Percentiles rank a stretch among this genome's conserved stretches.
phyloP scores from a whole-genome alignment of 2,113 vertebrate genomes.

The Dicrurus megarhynchus region DNA sequence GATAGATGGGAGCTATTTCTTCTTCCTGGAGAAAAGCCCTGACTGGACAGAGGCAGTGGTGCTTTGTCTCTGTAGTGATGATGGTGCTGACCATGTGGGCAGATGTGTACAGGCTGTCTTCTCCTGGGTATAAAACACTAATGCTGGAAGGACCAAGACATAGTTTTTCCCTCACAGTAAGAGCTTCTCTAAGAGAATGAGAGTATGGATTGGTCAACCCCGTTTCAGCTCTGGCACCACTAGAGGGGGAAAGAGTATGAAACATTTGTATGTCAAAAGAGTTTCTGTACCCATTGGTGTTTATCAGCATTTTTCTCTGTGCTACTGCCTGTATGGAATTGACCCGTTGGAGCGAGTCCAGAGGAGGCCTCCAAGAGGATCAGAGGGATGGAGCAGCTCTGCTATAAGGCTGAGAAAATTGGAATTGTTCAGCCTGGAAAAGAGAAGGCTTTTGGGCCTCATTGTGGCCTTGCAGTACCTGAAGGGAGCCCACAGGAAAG shows the following conservation, averaged over 20 bases:
- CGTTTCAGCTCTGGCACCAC: not conserved
- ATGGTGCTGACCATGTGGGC: not conserved
- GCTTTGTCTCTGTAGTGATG: not conserved
- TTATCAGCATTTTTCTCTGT: not conserved
- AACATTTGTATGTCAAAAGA: not conserved
- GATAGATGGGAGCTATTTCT: not conserved
- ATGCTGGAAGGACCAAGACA: not conserved
- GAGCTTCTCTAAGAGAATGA: not conserved
- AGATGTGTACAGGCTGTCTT: not conserved
- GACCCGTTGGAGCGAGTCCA: accelerated
- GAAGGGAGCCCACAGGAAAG: not conserved
- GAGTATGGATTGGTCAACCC: not conserved
- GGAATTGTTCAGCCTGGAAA: not conserved
- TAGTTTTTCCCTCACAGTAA: not conserved
- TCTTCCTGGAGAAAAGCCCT: not conserved
- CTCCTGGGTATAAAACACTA: not conserved
- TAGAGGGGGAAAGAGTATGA: conserved; percentile 18
- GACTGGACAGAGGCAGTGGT: not conserved
- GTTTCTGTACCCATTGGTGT: not conserved
- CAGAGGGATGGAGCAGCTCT: not conserved
- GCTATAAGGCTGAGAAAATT: not conserved
- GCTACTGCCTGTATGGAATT: not conserved
- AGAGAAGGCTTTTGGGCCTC: not conserved
- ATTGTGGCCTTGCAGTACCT: accelerated
- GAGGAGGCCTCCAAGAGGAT: not conserved